Conservation (phyloP, 2,888 invertebrate genomes). For the Himalopsyche anomala region DNA sequence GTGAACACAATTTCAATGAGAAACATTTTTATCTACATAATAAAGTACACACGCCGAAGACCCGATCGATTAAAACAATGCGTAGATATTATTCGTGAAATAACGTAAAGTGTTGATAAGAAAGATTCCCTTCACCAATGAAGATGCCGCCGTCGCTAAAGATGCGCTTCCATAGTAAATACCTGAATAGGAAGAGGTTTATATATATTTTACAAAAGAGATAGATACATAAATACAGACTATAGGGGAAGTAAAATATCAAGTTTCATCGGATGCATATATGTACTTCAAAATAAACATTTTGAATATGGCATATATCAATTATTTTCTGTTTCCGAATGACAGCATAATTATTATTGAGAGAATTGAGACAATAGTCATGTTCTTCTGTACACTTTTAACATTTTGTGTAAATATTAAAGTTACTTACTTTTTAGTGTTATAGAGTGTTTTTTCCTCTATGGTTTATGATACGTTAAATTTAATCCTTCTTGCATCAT, state of each 20-base stretch:
- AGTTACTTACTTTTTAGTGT: too few relatives aligned
- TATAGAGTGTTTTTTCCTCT: too few relatives aligned
- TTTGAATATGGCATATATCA: too few relatives aligned
- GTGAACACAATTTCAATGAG: slow-evolving; percentile 35
- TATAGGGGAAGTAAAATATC: slow-evolving; percentile 4
- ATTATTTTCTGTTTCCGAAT: too few relatives aligned
- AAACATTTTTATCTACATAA: neutral
- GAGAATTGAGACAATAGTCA: too few relatives aligned
- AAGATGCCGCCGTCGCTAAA: slow-evolving; percentile 49
- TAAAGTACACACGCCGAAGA: neutral
- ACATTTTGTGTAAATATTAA: too few relatives aligned
- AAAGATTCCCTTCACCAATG: slow-evolving; percentile 61
- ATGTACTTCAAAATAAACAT: neutral
- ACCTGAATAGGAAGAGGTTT: slow-evolving; percentile 64
- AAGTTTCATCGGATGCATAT: neutral
- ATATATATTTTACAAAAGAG: slow-evolving; percentile 58
- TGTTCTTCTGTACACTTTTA: too few relatives aligned
- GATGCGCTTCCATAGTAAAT: slow-evolving; percentile 59
- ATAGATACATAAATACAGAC: slow-evolving; percentile 50
- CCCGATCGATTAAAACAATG: neutral
- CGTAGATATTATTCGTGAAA: neutral
- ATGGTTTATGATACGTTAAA: too few relatives aligned
- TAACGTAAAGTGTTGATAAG: slow-evolving; percentile 46
- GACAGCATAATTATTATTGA: too few relatives aligned
- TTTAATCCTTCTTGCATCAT: too few relatives aligned